phyloP scores from a whole-genome alignment of 30 jellyfish, hydroid and myxozoan species.

The Aurelia coerulea region DNA sequence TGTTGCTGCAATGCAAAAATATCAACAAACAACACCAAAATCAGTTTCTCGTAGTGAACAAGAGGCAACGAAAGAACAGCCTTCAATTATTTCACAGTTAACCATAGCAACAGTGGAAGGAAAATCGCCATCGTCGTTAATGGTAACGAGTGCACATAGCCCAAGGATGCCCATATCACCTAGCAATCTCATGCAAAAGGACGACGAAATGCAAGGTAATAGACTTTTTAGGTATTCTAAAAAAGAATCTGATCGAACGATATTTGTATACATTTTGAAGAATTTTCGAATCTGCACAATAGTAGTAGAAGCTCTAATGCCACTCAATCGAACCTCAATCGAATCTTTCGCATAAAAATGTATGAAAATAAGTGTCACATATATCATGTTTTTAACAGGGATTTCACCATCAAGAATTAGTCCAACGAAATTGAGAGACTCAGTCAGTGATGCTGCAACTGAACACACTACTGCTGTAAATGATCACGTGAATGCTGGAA shows the following conservation, averaged over 20 bases:
- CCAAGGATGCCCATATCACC: slow-evolving; percentile 46
- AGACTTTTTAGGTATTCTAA: not conserved
- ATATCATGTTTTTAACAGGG: not conserved
- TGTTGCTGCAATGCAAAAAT: too few relatives aligned
- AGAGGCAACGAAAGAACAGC: not conserved
- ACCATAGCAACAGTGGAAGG: slow-evolving; percentile 47
- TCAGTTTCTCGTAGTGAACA: not conserved
- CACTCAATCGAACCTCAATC: too few relatives aligned
- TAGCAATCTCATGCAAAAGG: slow-evolving; percentile 3
- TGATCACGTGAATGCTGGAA: not conserved
- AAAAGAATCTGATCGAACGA: too few relatives aligned
- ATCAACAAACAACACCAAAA: not conserved
- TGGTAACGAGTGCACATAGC: slow-evolving; percentile 29
- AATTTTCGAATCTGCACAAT: too few relatives aligned
- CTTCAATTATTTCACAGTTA: slow-evolving; percentile 13
- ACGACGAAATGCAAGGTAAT: slow-evolving; percentile 34
- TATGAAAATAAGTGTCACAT: not conserved
- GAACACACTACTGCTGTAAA: slow-evolving; percentile 9
- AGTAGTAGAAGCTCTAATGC: too few relatives aligned
- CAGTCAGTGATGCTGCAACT: slow-evolving; percentile 12
- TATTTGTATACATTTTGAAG: too few relatives aligned
- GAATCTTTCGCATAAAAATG: too few relatives aligned
- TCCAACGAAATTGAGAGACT: slow-evolving; percentile 33
- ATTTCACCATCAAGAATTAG: slow-evolving; percentile 39
- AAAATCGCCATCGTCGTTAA: slow-evolving; percentile 25